Percentiles rank a stretch among this genome's conserved stretches.
These are phyloP conservation scores for Chelonia mydas DNA, from an alignment of 2,797 vertebrate species.

Conservation along the genomic window DNA sequence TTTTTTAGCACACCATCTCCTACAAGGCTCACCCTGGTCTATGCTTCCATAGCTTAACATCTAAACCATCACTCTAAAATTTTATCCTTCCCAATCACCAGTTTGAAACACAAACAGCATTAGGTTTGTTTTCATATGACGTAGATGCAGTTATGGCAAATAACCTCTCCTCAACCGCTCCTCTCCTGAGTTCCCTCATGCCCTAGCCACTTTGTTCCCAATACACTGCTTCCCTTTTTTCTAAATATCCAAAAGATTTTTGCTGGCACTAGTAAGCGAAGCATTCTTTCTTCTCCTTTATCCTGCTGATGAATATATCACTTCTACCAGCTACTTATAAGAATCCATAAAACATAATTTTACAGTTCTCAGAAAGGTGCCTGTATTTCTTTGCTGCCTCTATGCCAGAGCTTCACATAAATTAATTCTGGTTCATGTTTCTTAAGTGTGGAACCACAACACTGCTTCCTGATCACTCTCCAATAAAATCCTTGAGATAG, in stretches of 20 bases:
- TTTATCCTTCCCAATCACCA: background rate
- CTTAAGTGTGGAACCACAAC: background rate
- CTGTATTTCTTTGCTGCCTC: background rate
- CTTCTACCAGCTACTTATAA: background rate
- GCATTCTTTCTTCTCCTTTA: background rate
- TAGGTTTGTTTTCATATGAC: background rate
- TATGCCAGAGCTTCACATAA: background rate
- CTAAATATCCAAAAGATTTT: background rate
- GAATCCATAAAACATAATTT: background rate
- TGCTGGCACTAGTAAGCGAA: background rate
- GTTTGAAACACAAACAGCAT: background rate
- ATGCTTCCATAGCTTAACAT: background rate
- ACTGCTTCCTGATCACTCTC: background rate
- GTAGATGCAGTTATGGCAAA: background rate
- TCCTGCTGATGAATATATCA: background rate
- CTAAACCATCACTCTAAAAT: background rate
- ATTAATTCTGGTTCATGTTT: background rate
- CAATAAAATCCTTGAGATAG: background rate
- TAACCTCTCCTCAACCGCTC: background rate
- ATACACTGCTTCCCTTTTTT: background rate
- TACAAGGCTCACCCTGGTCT: background rate
- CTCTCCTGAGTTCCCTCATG: background rate
- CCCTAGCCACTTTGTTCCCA: background rate
- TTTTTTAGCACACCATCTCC: background rate
- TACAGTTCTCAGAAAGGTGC: background rate